Evolutionary conservation across 2,113 vertebrate genomes (phyloP).

Genomic region (Sylvilagus bachmani): DNA sequence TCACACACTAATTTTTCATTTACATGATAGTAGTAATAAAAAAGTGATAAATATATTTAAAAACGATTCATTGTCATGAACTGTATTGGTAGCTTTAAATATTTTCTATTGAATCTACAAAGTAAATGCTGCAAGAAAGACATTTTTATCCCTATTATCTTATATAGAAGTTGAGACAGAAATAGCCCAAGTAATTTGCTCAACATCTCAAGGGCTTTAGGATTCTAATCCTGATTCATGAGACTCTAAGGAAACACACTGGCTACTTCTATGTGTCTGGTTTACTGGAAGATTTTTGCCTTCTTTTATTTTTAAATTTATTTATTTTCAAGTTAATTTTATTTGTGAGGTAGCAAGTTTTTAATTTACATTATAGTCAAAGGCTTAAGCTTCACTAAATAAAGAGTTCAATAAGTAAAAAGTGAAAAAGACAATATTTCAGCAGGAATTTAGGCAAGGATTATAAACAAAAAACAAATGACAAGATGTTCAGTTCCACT

Average conservation of each 20-base stretch:
- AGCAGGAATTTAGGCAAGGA: no score
- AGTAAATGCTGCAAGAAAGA: neutral
- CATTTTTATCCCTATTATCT: neutral
- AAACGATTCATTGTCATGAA: neutral
- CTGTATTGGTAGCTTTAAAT: neutral
- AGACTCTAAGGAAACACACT: neutral
- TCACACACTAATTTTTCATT: neutral
- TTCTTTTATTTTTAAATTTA: no score
- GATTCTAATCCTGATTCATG: neutral
- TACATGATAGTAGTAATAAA: conserved; percentile 4
- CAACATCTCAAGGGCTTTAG: neutral
- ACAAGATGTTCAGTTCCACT: no score
- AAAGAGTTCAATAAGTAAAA: no score
- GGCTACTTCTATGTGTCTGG: neutral
- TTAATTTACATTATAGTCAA: no score
- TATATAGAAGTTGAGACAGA: neutral
- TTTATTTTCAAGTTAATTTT: no score
- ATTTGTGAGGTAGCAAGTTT: no score
- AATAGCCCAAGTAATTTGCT: neutral
- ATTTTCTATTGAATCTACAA: conserved; percentile 47
- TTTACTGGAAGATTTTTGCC: neutral
- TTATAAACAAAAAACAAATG: no score
- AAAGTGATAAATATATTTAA: conserved; percentile 12
- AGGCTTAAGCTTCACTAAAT: no score
- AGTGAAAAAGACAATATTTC: no score